Base-by-base conservation (phyloP, 2,888 invertebrate genomes). In the Stenodera caucasica region DNA sequence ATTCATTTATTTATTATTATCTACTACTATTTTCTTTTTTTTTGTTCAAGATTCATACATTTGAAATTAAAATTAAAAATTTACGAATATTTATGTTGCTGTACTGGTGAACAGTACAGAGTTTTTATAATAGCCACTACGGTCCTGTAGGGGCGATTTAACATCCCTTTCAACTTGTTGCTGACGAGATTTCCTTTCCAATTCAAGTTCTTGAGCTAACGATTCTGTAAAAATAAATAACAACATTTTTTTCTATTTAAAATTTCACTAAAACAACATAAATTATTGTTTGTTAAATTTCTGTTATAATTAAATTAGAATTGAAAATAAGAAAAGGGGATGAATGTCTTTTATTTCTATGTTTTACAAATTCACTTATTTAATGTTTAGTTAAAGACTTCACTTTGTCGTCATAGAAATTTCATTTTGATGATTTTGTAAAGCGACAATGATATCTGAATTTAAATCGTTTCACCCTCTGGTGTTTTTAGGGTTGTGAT, bases 61-160 rank as follows among this genome's bases (percentile, higher is more conserved):
- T n/a, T n/a, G n/a, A n/a, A n/a, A n/a, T n/a, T n/a, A n/a, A n/a
- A n/a, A n/a, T n/a, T 26, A 49, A 33, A 55, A n/a, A 33, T 52
- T 62, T 50, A 32, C 35, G 49, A 40, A 33, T 49, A 64, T 76
- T 79, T 86, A 86, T 80, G 93, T 93, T 77, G 93, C 93, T 79
- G 92, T 92, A 79, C 92, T 92, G 73, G 92, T 92, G 81, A 93
- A 94, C 68, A 94, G 85, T 70, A 94, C 92, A 33, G 94, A 93
- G 82, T 92, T 94, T 82, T 94, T 94, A 84, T 93, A 94, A 82
- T 94, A 94, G 72, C 88, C 87, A 60, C 88, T 86, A 64, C 90
- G 85, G 81, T 93, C 93, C 73, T 92, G 91, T 65, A 93, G 84
- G 35, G 92, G 92, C 72, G 92, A 91, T 81, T 93, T 93, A 57